These are phyloP conservation scores for Porites australiensis DNA, from an alignment of 64 coral and sea anemone genomes.

Conservation along the genomic window DNA sequence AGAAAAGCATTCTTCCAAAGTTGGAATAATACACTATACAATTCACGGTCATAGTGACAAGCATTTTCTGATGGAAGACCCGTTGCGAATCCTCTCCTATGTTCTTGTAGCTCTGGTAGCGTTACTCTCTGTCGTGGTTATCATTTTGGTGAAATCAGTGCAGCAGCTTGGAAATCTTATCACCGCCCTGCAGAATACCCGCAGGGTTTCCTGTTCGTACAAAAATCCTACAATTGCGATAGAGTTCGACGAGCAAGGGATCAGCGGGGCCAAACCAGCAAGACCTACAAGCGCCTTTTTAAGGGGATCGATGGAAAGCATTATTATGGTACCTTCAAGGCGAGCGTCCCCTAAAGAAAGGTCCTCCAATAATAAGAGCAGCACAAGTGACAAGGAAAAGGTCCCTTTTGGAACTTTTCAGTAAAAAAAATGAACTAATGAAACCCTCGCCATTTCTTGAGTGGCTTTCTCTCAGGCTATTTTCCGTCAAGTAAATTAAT, in stretches of 20 bases:
- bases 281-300: conserved; percentile 13
- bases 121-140: background rate
- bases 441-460: no score
- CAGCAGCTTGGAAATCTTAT: background rate
- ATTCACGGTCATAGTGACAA: no score
- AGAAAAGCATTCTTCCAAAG: no score
- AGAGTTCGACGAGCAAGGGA: background rate
- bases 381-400: background rate
- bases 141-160: background rate
- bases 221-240: background rate
- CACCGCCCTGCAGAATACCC: background rate
- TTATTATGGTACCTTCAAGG: background rate
- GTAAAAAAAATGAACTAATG: background rate
- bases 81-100: no score
- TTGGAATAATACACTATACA: no score
- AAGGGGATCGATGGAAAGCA: background rate
- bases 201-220: background rate
- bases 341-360: background rate
- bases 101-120: no score
- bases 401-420: background rate
- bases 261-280: background rate
- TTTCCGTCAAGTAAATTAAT: no score
- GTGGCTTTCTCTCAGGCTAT: no score
- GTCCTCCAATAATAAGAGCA: background rate
- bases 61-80: no score